Conservation (phyloP, 2,113 vertebrate genomes). For the Paraplagusia blochii region DNA sequence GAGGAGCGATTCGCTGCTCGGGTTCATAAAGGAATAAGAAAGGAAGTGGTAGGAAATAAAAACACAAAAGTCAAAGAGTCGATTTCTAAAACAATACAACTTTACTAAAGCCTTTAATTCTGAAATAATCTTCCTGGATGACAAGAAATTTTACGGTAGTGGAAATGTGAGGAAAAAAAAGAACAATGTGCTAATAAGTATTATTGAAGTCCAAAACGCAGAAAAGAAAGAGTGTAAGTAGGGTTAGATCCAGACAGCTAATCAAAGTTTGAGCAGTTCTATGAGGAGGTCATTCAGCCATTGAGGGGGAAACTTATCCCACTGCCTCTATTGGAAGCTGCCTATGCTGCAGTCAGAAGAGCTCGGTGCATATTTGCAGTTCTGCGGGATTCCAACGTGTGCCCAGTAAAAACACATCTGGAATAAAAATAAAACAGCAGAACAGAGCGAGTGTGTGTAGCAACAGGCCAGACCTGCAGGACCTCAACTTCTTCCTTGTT, state of each 20-base stretch:
- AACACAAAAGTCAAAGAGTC: too few species aligned
- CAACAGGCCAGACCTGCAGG: constrained; percentile 38
- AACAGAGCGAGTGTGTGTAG: constrained; percentile 20
- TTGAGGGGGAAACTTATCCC: constrained; percentile 6
- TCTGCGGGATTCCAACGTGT: constrained; percentile 57
- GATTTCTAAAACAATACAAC: too few species aligned
- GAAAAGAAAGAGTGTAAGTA: neutral
- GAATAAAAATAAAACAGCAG: constrained; percentile 69
- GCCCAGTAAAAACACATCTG: constrained; percentile 75
- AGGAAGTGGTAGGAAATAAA: too few species aligned
- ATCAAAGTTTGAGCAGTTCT: neutral
- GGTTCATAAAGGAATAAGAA: too few species aligned
- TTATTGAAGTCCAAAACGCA: constrained; percentile 7
- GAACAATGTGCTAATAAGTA: neutral
- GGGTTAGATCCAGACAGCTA: constrained; percentile 1
- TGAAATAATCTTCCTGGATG: neutral
- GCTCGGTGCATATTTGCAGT: constrained; percentile 60
- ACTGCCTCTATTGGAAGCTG: constrained; percentile 28
- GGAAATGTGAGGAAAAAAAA: neutral
- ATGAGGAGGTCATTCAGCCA: constrained; percentile 6
- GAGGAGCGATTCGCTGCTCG: too few species aligned
- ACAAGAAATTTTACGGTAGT: neutral
- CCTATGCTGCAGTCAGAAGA: constrained; percentile 34
- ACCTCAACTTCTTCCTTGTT: constrained; percentile 47
- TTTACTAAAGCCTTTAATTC: neutral